Evolutionary conservation across 2,797 vertebrate species (phyloP).

Genomic region (Megaceryle alcyon): DNA sequence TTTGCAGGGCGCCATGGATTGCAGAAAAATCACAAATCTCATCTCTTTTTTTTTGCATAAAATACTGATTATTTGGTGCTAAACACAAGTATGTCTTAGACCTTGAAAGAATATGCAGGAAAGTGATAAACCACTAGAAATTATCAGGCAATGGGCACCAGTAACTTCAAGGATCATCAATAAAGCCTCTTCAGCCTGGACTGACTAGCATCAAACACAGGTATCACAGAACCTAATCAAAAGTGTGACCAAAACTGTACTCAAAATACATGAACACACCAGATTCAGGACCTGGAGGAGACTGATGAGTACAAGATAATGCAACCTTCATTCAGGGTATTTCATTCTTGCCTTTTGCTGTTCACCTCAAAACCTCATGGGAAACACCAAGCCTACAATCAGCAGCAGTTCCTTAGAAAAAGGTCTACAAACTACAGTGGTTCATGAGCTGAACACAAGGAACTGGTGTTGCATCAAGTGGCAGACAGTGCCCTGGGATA

Average conservation of each 20-base stretch:
- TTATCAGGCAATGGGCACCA: background rate
- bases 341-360: background rate
- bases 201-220: background rate
- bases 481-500: background rate
- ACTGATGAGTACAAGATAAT: background rate
- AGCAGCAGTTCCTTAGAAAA: background rate
- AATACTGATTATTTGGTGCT: background rate
- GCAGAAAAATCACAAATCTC: conserved; percentile 16
- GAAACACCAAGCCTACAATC: background rate
- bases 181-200: background rate
- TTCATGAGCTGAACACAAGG: background rate
- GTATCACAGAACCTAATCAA: background rate
- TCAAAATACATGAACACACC: background rate
- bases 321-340: background rate
- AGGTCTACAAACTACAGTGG: background rate
- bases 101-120: background rate
- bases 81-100: background rate
- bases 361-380: background rate
- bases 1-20: background rate
- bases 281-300: background rate
- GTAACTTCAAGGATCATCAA: background rate
- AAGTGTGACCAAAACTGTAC: background rate
- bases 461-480: background rate
- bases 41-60: background rate
- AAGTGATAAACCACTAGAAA: background rate